phyloP scores from a whole-genome alignment of 2,888 invertebrate species.

The Meandrusa payeni region DNA sequence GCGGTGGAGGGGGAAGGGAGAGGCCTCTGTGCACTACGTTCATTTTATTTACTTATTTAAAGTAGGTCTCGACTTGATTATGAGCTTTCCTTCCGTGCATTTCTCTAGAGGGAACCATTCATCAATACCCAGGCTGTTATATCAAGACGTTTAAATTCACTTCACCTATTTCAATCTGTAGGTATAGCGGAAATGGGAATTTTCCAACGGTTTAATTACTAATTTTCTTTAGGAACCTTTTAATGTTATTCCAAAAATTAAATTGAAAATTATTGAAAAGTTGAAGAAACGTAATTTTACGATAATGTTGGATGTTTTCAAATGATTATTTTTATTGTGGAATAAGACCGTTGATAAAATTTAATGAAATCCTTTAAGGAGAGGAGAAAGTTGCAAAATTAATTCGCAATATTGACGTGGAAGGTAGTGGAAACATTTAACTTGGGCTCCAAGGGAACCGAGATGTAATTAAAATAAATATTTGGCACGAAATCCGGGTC shows the following conservation, averaged over 20 bases:
- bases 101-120: slow-evolving; percentile 48
- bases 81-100: slow-evolving; percentile 43
- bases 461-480: slow-evolving; percentile 79
- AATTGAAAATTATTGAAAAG: too few species aligned
- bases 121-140: slow-evolving; percentile 36
- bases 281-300: too few species aligned
- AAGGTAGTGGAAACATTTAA: slow-evolving; percentile 59
- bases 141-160: slow-evolving; percentile 25
- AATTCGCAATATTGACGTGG: slow-evolving; percentile 51
- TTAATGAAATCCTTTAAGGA: slow-evolving; percentile 24
- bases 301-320: background rate
- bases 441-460: slow-evolving; percentile 60
- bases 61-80: slow-evolving; percentile 52
- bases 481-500: slow-evolving; percentile 75
- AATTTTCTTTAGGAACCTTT: too few species aligned
- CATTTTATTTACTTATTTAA: slow-evolving; percentile 43
- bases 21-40: slow-evolving; percentile 26
- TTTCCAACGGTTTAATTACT: too few species aligned
- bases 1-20: slow-evolving; percentile 12
- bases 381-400: slow-evolving; percentile 35
- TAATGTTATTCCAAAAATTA: too few species aligned
- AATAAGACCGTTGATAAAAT: background rate
- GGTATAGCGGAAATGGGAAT: slow-evolving; percentile 3
- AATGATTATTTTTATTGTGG: too few species aligned
- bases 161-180: slow-evolving; percentile 18